Evolutionary conservation across 2,113 vertebrate genomes (phyloP).

Genomic region (Actinemys pallida): DNA sequence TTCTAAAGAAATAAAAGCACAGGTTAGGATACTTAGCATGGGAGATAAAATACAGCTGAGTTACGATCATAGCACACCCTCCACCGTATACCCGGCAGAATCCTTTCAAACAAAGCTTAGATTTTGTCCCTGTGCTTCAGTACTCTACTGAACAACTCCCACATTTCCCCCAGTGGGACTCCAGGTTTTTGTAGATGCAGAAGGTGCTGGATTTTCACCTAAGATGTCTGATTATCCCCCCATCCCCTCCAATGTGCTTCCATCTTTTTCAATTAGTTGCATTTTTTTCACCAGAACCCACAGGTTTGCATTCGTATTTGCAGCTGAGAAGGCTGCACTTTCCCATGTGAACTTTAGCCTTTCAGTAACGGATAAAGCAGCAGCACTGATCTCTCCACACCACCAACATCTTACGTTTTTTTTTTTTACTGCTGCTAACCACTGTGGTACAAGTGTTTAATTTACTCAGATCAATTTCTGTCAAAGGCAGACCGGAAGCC

Average conservation of each 20-base stretch:
- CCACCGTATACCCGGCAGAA: accelerated
- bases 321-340: not conserved
- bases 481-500: slow-evolving; percentile 18
- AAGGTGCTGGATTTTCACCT: not conserved
- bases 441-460: not conserved
- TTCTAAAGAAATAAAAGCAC: not conserved
- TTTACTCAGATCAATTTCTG: slow-evolving; percentile 60
- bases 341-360: accelerated
- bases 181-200: not conserved
- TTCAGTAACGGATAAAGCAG: not conserved
- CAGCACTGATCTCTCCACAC: accelerated
- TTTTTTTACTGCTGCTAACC: not conserved
- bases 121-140: not conserved
- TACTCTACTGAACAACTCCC: not conserved
- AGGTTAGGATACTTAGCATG: not conserved
- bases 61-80: not conserved
- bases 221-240: accelerated
- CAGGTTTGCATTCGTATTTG: accelerated
- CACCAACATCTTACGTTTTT: accelerated
- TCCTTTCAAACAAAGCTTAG: not conserved
- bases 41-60: not conserved
- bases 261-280: not conserved
- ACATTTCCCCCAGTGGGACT: not conserved
- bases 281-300: not conserved
- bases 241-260: not conserved